Percentiles rank a stretch among this genome's conserved stretches.
phyloP scores from a whole-genome alignment of 2,797 vertebrate genomes.

The Macropodus opercularis region DNA sequence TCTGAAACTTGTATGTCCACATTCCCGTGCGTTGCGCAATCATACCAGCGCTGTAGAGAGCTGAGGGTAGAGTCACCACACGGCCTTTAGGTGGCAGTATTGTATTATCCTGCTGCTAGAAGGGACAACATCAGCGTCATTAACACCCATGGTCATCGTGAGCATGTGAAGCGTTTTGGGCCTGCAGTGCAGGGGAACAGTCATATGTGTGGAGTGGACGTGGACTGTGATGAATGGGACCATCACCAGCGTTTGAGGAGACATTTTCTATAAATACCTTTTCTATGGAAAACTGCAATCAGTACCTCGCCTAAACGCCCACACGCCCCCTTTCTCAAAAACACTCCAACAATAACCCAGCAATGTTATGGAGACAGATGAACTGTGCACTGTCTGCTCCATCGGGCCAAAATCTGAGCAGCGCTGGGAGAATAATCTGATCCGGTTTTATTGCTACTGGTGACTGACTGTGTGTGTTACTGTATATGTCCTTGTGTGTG shows the following conservation, averaged over 20 bases:
- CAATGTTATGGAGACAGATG: constrained; percentile 31
- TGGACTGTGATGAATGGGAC: neutral
- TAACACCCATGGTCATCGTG: neutral
- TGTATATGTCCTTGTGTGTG: constrained; percentile 22
- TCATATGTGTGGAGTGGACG: no score
- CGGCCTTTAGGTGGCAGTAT: constrained; percentile 65
- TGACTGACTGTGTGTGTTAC: constrained; percentile 62
- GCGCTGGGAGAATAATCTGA: constrained; percentile 68
- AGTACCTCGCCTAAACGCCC: constrained; percentile 26
- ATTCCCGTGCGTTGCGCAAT: constrained; percentile 52
- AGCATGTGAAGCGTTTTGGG: neutral
- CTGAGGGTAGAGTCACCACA: neutral
- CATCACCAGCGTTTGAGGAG: neutral
- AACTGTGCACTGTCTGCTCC: constrained; percentile 23
- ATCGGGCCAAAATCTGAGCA: constrained; percentile 53
- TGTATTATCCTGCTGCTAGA: constrained; percentile 4
- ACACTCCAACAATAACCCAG: constrained; percentile 23
- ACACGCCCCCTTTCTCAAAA: constrained; percentile 34
- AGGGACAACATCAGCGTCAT: no score
- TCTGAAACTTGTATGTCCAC: neutral
- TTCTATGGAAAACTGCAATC: constrained; percentile 27
- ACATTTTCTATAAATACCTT: constrained; percentile 1
- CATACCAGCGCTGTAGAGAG: no score
- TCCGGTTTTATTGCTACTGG: constrained; percentile 67
- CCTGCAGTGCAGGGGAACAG: no score